phyloP scores from a whole-genome alignment of 23 tunicate genomes.

The Halocynthia aurantium region DNA sequence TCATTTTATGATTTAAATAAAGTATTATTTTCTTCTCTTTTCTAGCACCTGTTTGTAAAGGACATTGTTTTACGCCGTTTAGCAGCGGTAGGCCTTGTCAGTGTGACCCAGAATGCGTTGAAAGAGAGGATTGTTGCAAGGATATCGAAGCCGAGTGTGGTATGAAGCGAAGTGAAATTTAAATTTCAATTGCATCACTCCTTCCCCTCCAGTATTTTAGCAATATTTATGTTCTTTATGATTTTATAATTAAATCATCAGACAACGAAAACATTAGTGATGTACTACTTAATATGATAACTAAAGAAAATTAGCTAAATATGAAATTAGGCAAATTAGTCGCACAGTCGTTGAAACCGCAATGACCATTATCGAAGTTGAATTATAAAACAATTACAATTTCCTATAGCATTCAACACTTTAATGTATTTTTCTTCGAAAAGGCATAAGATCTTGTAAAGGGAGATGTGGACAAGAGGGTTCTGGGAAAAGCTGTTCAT shows the following conservation, averaged over 20 bases:
- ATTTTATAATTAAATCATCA: too few relatives aligned
- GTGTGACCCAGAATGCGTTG: conserved; percentile 10
- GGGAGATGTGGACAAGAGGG: conserved; percentile 13
- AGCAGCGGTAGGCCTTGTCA: conserved; percentile 18
- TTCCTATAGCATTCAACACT: background rate
- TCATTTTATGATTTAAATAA: too few relatives aligned
- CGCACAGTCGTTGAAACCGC: too few relatives aligned
- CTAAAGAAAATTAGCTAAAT: too few relatives aligned
- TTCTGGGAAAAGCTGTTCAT: conserved; percentile 6
- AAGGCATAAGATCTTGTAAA: conserved; percentile 6
- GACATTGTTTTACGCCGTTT: background rate
- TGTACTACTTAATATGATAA: too few relatives aligned
- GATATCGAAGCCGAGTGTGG: conserved; percentile 5
- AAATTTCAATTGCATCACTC: background rate
- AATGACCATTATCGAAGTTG: too few relatives aligned
- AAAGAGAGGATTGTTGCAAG: conserved; percentile 21
- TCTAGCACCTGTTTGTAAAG: conserved; percentile 4
- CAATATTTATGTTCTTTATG: too few relatives aligned
- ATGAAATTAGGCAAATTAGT: too few relatives aligned
- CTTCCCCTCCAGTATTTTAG: too few relatives aligned
- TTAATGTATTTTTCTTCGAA: background rate
- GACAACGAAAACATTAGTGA: too few relatives aligned
- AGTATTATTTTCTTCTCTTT: background rate
- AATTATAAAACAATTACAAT: too few relatives aligned
- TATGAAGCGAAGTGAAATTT: background rate